A percentile compares a stretch with the other conserved stretches of the same genome.
phyloP scores from a whole-genome alignment of 2,888 invertebrate genomes.

The Erpobdella octoculata region DNA sequence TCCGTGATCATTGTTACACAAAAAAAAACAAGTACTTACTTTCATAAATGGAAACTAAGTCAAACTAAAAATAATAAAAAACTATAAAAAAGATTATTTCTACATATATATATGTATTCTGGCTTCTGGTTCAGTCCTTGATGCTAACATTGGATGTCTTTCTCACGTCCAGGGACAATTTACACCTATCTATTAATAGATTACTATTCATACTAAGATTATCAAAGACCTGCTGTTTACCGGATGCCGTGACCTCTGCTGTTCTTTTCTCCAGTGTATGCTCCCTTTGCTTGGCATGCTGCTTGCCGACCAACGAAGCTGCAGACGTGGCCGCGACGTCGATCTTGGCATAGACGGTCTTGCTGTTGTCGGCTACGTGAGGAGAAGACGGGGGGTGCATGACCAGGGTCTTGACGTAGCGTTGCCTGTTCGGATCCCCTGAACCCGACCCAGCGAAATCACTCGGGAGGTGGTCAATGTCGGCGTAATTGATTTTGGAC shows the following conservation, averaged over 20 bases:
- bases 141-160: neutral
- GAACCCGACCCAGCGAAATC: constrained; percentile 20
- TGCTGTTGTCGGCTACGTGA: neutral
- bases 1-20: too few species aligned
- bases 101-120: too few species aligned
- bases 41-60: too few species aligned
- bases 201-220: too few species aligned
- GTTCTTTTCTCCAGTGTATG: constrained; percentile 41
- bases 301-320: constrained; percentile 46
- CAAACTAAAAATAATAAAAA: too few species aligned
- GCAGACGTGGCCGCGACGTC: constrained; percentile 50
- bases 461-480: constrained; percentile 45
- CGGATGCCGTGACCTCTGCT: neutral
- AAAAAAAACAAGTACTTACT: too few species aligned
- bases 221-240: neutral
- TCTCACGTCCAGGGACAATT: neutral
- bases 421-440: neutral
- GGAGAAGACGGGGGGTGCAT: neutral
- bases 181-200: neutral
- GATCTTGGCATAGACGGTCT: constrained; percentile 49
- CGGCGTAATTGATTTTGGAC: constrained; percentile 48
- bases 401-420: too few species aligned
- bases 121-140: constrained; percentile 4
- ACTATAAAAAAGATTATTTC: too few species aligned
- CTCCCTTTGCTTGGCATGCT: constrained; percentile 47